Percentiles rank a stretch among this genome's conserved stretches.
Evolutionary conservation across 2,888 invertebrate genomes (phyloP).

Genomic region (Phasia obesa): DNA sequence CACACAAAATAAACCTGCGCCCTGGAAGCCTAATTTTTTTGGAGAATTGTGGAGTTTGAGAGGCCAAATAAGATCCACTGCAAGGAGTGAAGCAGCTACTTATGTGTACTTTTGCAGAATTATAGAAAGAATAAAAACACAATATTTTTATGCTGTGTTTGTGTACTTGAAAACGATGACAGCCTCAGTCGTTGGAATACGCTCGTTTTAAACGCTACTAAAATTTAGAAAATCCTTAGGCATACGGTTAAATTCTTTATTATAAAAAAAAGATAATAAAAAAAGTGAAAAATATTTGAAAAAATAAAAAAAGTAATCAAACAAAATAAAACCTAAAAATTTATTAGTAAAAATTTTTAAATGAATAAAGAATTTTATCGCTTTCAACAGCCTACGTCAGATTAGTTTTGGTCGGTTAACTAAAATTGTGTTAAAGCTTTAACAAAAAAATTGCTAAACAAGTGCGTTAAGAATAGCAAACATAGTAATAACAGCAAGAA

Average conservation of each 20-base stretch:
- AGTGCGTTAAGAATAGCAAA: neutral
- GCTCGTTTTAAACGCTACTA: constrained; percentile 78
- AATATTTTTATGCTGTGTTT: constrained; percentile 39
- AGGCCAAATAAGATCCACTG: constrained; percentile 28
- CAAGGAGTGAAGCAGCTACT: neutral
- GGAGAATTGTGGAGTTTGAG: constrained; percentile 13
- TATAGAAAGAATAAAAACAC: constrained; percentile 1
- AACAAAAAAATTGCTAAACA: constrained; percentile 4
- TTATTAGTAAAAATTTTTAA: neutral
- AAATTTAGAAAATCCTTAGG: constrained; percentile 42
- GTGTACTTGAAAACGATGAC: constrained; percentile 64
- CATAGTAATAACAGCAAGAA: neutral
- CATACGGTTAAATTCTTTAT: constrained; percentile 32
- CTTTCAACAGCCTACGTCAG: neutral
- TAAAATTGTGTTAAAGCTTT: neutral
- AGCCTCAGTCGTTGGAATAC: constrained; percentile 80
- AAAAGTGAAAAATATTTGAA: constrained; percentile 13
- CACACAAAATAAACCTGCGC: constrained; percentile 32
- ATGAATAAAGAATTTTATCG: neutral
- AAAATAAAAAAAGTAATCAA: constrained; percentile 6
- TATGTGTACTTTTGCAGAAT: neutral
- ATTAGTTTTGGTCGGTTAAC: constrained; percentile 30
- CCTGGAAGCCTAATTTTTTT: neutral
- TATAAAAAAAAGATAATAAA: neutral
- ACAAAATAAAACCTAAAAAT: neutral